Evolutionary conservation across 2,888 invertebrate species (phyloP).

Genomic region (Plagodis pulveraria): DNA sequence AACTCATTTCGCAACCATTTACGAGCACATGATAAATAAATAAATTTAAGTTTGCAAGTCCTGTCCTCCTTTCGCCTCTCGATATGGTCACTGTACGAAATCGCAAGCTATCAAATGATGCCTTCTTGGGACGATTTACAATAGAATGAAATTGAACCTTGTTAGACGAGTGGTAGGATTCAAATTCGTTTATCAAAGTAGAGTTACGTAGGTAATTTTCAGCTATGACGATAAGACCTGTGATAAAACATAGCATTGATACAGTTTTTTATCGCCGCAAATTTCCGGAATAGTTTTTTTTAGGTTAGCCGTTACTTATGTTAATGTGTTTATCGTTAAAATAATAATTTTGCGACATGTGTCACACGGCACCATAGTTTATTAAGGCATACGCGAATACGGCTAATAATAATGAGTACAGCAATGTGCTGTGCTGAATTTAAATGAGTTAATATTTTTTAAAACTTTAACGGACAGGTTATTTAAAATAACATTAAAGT

Average conservation of each 20-base stretch:
- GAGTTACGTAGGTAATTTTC: no score
- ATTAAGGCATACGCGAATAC: no score
- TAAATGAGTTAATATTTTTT: no score
- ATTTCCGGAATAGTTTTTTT: conserved; percentile 23
- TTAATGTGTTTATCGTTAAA: conserved; percentile 3
- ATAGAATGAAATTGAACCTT: conserved; percentile 17
- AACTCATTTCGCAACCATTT: conserved; percentile 18
- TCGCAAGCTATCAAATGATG: conserved; percentile 33
- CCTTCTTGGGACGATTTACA: background rate
- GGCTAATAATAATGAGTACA: no score
- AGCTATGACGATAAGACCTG: no score
- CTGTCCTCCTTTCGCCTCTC: conserved; percentile 45
- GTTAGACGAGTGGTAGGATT: background rate
- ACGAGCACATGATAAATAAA: conserved; percentile 1
- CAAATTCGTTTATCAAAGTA: background rate
- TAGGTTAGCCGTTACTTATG: conserved; percentile 8
- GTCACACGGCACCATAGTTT: no score
- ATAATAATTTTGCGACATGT: no score
- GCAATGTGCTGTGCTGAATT: no score
- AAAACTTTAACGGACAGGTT: no score
- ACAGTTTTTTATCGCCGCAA: conserved; percentile 18
- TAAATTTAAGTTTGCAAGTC: conserved; percentile 34
- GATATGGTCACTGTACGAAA: conserved; percentile 53
- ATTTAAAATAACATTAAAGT: no score
- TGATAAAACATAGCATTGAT: conserved; percentile 7